Evolutionary conservation across 2,888 invertebrate species (phyloP), one percentile per base, ranked within the genome.

Genomic region (Heliconius ethilla): DNA sequence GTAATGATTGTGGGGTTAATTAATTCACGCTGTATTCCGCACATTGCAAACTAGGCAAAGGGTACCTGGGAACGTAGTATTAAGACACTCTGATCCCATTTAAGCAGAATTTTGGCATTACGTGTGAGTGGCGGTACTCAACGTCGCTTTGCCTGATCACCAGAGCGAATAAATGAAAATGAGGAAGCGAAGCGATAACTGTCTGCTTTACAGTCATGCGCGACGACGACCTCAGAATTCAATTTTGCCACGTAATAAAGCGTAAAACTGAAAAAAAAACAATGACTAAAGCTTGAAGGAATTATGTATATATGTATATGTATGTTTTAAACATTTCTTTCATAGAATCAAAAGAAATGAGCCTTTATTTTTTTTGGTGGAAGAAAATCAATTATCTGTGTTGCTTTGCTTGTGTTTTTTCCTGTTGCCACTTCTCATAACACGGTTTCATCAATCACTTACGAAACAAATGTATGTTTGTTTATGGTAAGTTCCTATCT

Each of bases 381-480:
- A 70, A 77, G 69, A 63, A 75, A 78, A 79, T 78, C 79, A 81
- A 79, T 78, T 81, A 78, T 73, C 55, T 55, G 63, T 76, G 75
- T 78, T 78, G 76, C 70, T 79, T 70, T 75, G n/a, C 75, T 70
- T 55, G 13, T 75, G 66, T 76, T 79, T 79, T 75, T 79, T 70
- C 75, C 72, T 76, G 67, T 72, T 78, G 65, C 70, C 78, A 77
- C 75, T 79, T 74, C 59, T 81, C 79, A 81, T 81, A 81, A 77
- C 81, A 76, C 63, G 75, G 66, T 76, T 69, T 75, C 76, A 79
- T 79, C 80, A 79, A 81, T 81, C 79, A 81, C 73, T 75, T 79
- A 70, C 65, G 75, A 72, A 79, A 78, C 55, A 74, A 81, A 80
- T 78, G 65, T 72, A 55, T 78, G 74, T 75, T 78, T 80, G 75